phyloP scores from a whole-genome alignment of 1,140 invertebrate genomes.

The Drosophila sucinea region DNA sequence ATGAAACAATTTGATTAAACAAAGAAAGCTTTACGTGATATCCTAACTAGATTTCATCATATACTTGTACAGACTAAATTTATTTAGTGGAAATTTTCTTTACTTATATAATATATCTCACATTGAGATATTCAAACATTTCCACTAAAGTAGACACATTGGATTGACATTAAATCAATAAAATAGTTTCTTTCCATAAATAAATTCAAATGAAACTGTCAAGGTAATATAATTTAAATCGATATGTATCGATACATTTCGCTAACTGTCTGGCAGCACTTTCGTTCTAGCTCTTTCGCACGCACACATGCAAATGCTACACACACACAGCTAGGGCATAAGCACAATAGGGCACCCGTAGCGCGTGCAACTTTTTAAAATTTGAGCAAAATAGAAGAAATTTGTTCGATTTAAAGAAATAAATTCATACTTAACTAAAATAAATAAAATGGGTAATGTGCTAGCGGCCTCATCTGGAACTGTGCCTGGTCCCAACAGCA shows the following conservation, averaged over 20 bases:
- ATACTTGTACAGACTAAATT: no score
- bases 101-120: no score
- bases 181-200: neutral
- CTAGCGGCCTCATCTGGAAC: conserved; percentile 84
- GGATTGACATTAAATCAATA: no score
- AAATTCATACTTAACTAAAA: conserved; percentile 7
- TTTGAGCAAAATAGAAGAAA: conserved; percentile 15
- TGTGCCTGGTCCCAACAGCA: conserved; percentile 50
- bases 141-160: no score
- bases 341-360: conserved; percentile 42
- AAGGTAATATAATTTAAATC: neutral
- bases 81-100: no score
- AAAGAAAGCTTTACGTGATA: neutral
- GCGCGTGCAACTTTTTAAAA: conserved; percentile 49
- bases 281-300: conserved; percentile 8
- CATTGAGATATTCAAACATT: no score
- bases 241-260: conserved; percentile 11
- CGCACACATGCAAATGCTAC: conserved; percentile 6
- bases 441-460: conserved; percentile 86
- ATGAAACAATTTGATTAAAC: neutral
- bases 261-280: conserved; percentile 18
- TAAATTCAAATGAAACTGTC: neutral
- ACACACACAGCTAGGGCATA: conserved; percentile 27
- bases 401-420: conserved; percentile 15
- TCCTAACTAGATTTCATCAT: neutral